Percentiles rank a stretch among this genome's conserved stretches.
These are phyloP conservation scores for Himalopsyche japonica DNA, from an alignment of 2,888 invertebrate species.

Conservation along the genomic window DNA sequence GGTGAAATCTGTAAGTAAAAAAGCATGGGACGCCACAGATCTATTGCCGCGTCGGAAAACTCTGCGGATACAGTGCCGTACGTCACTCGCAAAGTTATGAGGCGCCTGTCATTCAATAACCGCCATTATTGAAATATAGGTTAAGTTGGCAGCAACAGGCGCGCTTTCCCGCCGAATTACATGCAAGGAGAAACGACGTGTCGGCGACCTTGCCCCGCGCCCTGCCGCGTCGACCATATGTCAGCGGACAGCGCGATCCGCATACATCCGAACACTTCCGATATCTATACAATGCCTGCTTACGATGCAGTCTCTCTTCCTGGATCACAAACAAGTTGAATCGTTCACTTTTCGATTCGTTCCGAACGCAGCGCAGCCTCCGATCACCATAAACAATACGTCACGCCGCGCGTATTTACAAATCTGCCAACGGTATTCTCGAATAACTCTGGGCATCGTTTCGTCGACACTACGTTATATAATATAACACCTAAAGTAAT, in stretches of 20 bases:
- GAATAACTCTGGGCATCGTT: neutral
- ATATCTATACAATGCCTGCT: neutral
- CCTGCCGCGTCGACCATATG: neutral
- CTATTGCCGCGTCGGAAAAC: neutral
- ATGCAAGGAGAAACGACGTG: neutral
- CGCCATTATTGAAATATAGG: neutral
- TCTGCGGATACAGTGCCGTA: neutral
- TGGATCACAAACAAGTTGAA: neutral
- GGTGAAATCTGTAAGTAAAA: too few relatives aligned
- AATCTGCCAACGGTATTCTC: neutral
- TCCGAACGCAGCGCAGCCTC: slow-evolving; percentile 1
- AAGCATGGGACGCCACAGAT: neutral
- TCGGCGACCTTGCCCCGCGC: slow-evolving; percentile 27
- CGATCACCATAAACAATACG: neutral
- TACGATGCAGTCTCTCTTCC: neutral
- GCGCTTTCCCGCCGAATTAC: slow-evolving; percentile 5
- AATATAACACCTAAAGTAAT: too few relatives aligned
- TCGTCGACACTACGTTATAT: neutral
- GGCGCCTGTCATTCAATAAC: slow-evolving; percentile 1
- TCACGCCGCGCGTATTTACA: neutral
- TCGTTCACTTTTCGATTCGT: slow-evolving; percentile 8
- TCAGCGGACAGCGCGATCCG: neutral
- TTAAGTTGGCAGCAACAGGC: slow-evolving; percentile 6
- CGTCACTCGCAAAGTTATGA: too few relatives aligned
- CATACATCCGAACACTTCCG: neutral